Evolutionary conservation across 1,140 invertebrate species (phyloP), one percentile per base, ranked within the genome.

Genomic region (Sinonovacula constricta): DNA sequence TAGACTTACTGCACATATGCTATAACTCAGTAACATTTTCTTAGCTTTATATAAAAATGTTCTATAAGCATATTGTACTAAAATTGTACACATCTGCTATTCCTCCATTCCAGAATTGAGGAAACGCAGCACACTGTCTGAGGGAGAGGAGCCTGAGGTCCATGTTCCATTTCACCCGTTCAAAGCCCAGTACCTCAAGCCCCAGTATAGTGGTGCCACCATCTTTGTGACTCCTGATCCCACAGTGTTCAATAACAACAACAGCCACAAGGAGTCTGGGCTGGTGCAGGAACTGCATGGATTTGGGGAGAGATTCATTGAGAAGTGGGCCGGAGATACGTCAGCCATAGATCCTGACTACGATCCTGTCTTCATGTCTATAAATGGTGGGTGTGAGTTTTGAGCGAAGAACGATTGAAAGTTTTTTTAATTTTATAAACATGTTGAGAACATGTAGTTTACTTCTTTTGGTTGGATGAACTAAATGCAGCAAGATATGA

Each of bases 301-400:
- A 39, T 83, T 83, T 72, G 80, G 75, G 31, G 77, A 81, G 30
- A 67, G 79, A 14, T 82, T 85, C 68, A 33, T 83, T 26, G 80
- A 79, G 24, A 34, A 28, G 33, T 81, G 83, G 80, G n/a, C 56
- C 7, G 18, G 39, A 24, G 49, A 18, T 18, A 30, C 12, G 45
- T 26, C 18, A 30, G n/a, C 24, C 2, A 54, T 22, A 10, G 67
- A 79, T 15, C 36, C 31, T 34, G 81, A 83, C 31, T 83, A 85
- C 22, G 85, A 87, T 59, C 39, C 75, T 28, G 57, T 87, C 31
- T 88, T 88, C 63, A 87, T 84, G 79, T 82, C 82, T 33, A 62
- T 85, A 18, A 69, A 83, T 76, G 84, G 87, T 88, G 53, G 67
- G 74, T 59, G 18, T n/a, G n/a, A n/a, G n/a, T n/a, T n/a, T n/a